These are phyloP conservation scores for Hipparchia sbordonii DNA, from an alignment of 2,888 invertebrate genomes.

Conservation along the genomic window DNA sequence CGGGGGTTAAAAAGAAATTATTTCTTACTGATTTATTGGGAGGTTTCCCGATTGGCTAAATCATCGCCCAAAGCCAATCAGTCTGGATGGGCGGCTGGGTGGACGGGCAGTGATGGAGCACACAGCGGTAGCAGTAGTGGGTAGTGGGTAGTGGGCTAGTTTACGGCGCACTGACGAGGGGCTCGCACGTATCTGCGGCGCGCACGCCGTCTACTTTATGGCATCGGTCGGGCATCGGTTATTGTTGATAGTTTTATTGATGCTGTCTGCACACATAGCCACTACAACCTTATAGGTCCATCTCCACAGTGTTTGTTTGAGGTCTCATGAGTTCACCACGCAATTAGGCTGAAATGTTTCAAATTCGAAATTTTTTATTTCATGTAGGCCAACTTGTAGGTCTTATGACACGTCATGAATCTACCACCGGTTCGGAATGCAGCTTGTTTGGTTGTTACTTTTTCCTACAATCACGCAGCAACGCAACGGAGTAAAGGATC, in stretches of 20 bases:
- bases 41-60: background rate
- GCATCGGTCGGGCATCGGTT: conserved; percentile 29
- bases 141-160: conserved; percentile 27
- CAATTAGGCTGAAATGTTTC: no score
- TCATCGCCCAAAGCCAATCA: conserved; percentile 30
- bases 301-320: background rate
- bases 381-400: no score
- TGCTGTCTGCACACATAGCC: conserved; percentile 11
- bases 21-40: no score
- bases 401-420: no score
- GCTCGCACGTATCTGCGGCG: conserved; percentile 26
- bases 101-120: conserved; percentile 24
- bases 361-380: no score
- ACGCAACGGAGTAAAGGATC: no score
- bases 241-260: conserved; percentile 38
- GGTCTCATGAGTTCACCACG: background rate
- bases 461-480: no score
- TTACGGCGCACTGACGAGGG: conserved; percentile 36
- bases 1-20: no score
- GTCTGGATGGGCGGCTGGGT: conserved; percentile 27
- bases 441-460: no score
- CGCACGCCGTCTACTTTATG: conserved; percentile 42
- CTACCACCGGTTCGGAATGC: no score
- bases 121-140: conserved; percentile 34
- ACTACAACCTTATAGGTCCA: background rate